Conservation (phyloP, 2,797 vertebrate species). For the Danionella dracula region DNA sequence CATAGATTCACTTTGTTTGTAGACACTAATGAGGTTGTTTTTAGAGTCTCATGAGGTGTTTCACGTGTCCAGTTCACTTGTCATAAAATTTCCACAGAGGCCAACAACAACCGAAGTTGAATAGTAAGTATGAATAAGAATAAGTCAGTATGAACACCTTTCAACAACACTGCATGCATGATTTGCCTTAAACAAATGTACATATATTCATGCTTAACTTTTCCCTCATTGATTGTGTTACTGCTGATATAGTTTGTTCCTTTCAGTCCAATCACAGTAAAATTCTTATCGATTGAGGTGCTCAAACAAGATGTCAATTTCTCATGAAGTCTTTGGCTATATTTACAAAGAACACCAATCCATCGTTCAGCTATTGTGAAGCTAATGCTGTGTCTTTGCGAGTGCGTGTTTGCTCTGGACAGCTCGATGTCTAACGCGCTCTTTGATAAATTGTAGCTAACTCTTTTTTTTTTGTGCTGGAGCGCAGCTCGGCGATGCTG, state of each 20-base stretch:
- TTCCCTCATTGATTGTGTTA: too few species aligned
- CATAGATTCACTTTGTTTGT: too few species aligned
- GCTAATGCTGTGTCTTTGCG: conserved; percentile 7
- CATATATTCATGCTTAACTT: too few species aligned
- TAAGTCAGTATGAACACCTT: too few species aligned
- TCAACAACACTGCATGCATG: too few species aligned
- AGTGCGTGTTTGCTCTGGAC: conserved; percentile 19
- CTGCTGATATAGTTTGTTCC: too few species aligned
- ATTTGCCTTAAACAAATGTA: too few species aligned
- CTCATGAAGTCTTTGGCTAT: background rate
- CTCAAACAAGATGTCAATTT: too few species aligned
- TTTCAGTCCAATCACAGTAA: background rate
- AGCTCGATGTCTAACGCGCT: conserved; percentile 38
- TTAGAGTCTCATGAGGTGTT: background rate
- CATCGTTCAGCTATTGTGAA: background rate
- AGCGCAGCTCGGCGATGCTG: conserved; percentile 15
- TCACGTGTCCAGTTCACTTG: background rate
- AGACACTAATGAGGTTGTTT: too few species aligned
- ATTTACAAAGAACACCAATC: background rate
- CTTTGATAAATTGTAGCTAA: conserved; percentile 27
- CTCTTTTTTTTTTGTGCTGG: conserved; percentile 23
- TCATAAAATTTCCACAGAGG: background rate
- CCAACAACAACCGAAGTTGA: too few species aligned
- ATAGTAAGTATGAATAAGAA: too few species aligned
- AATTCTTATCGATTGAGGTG: background rate